phyloP scores from a whole-genome alignment of 2,888 invertebrate genomes.

The Clepsis dumicolana region DNA sequence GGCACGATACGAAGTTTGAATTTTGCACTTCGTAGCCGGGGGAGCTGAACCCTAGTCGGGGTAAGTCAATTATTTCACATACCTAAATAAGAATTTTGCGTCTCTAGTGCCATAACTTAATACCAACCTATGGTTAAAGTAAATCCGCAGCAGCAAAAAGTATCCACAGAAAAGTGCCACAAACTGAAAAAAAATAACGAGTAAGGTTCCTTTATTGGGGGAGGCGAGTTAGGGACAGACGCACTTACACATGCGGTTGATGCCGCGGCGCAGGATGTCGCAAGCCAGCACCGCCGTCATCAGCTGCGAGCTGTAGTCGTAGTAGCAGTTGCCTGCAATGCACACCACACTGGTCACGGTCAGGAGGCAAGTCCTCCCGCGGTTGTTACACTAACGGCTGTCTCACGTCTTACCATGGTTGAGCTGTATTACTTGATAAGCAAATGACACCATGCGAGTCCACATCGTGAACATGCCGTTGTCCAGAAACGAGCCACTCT shows the following conservation, averaged over 20 bases:
- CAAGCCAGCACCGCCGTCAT: conserved; percentile 74
- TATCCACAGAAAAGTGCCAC: conserved; percentile 42
- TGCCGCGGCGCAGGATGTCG: conserved; percentile 73
- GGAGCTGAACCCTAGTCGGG: background rate
- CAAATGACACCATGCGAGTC: conserved; percentile 75
- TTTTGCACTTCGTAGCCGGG: no score
- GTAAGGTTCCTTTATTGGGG: conserved; percentile 25
- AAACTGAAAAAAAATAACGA: conserved; percentile 44
- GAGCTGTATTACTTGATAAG: conserved; percentile 71
- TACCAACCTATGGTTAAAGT: conserved; percentile 31
- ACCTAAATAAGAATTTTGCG: background rate
- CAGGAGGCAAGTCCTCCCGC: background rate
- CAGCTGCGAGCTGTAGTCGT: conserved; percentile 76
- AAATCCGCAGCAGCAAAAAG: conserved; percentile 37
- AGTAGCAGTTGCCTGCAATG: conserved; percentile 74
- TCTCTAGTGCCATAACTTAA: background rate
- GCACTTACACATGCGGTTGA: conserved; percentile 74
- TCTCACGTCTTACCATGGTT: conserved; percentile 66
- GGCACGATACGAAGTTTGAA: no score
- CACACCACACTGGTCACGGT: background rate
- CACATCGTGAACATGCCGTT: conserved; percentile 62
- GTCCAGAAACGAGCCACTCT: conserved; percentile 51
- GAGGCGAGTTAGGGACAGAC: background rate
- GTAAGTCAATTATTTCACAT: background rate
- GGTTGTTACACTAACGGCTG: background rate